Base-by-base conservation (phyloP, 2,888 invertebrate species). In the Stictocephala bisonia region DNA sequence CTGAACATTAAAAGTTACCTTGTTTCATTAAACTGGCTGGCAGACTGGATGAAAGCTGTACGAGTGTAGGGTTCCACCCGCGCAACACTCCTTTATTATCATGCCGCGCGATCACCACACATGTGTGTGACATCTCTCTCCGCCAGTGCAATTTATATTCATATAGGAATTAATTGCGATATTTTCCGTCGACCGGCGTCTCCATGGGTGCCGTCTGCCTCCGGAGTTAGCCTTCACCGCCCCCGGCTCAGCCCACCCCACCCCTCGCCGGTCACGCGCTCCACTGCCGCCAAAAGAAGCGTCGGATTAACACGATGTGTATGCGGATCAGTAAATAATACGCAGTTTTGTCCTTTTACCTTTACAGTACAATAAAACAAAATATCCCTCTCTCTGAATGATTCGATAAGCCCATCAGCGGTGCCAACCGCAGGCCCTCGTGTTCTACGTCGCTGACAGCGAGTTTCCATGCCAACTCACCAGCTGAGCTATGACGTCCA, bases 341-440 rank as follows among this genome's bases (percentile, higher is more conserved):
- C 22, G 60, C n/a, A n/a, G n/a, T n/a, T 60, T 60, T 60, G 60
- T 60, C 60, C 60, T 60, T 60, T 60, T 60, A 60, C 60, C 60
- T 60, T 60, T 60, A 29, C 60, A 29, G 40, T 60, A 60, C 60
- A 29, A 60, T 60, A 60, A 60, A 60, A 60, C 60, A 60, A 60
- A 60, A 60, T 60, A 60, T 35, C 20, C 40, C 35, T 60, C 20
- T 24, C 35, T 60, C 60, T 40, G 60, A 60, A 60, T 60, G 60
- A 60, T 60, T 60, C 60, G 60, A 60, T 60, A 60, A 60, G 60
- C 60, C 22, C 18, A 40, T 60, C 60, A 60, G 60, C 13, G 3
- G 20, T 60, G 60, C 35, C 60, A 60, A 60, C 60, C 11, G 20
- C 60, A 60, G 60, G 40, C 3, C n/a, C n/a, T n/a, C n/a, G n/a